phyloP scores from a whole-genome alignment of 2,113 vertebrate genomes.

The Sciurus niger region DNA sequence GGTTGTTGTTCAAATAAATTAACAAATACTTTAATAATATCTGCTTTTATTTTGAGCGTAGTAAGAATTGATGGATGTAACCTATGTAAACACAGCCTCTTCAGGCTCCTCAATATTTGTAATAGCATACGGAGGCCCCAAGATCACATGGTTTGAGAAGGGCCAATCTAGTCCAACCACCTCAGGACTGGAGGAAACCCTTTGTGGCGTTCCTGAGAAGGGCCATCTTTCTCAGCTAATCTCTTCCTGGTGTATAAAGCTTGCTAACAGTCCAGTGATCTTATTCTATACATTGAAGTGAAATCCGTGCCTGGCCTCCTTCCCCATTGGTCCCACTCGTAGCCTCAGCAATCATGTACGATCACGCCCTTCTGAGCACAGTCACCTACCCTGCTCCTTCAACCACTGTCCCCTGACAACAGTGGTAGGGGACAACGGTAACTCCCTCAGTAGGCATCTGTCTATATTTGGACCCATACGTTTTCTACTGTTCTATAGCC shows the following conservation, averaged over 20 bases:
- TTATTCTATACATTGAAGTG: not conserved
- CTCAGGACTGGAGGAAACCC: not conserved
- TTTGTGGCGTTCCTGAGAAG: not conserved
- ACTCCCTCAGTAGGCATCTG: not conserved
- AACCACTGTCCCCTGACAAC: not conserved
- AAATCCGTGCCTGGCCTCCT: not conserved
- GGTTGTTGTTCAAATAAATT: not conserved
- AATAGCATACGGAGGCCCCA: not conserved
- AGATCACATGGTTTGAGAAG: not conserved
- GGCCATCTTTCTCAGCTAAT: not conserved
- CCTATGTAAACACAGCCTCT: not conserved
- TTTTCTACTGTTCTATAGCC: not conserved
- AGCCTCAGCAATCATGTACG: not conserved
- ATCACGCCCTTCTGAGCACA: not conserved
- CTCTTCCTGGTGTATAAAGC: not conserved
- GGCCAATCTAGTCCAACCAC: not conserved
- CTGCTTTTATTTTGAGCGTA: not conserved
- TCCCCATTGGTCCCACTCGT: not conserved
- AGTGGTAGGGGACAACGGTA: no score
- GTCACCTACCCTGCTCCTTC: not conserved
- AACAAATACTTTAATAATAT: conserved; percentile 7
- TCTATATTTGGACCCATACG: not conserved
- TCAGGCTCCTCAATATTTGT: not conserved
- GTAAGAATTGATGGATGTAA: not conserved
- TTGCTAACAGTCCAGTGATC: not conserved